A percentile compares a stretch with the other conserved stretches of the same genome.
phyloP scores from a whole-genome alignment of 2,888 invertebrate species.

The Cancer borealis region DNA sequence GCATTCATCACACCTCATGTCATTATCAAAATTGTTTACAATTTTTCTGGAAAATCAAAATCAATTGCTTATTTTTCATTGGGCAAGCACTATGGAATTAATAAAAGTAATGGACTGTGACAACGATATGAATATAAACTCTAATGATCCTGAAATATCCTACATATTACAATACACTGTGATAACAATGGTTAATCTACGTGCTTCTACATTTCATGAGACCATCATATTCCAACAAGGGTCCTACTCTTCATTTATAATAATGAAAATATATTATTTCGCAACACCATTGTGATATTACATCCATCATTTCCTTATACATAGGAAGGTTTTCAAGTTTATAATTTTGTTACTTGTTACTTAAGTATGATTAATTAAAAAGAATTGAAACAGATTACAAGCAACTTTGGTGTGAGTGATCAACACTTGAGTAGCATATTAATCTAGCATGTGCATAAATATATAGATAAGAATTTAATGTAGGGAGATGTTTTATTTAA shows the following conservation, averaged over 20 bases:
- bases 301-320: not conserved
- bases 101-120: not conserved
- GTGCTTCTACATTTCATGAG: not conserved
- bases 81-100: not conserved
- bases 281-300: not conserved
- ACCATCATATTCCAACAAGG: not conserved
- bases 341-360: no score
- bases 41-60: slow-evolving; percentile 43
- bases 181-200: not conserved
- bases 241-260: not conserved
- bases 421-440: no score
- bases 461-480: no score
- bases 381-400: no score
- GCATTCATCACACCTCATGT: slow-evolving; percentile 49
- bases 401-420: no score
- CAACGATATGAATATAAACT: not conserved
- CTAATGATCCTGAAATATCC: not conserved
- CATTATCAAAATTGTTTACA: slow-evolving; percentile 11
- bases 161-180: not conserved
- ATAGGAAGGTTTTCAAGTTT: not conserved
- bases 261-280: not conserved
- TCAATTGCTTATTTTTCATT: not conserved
- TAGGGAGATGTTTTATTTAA: no score
- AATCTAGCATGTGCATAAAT: no score
- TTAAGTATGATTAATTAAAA: no score